Conservation (phyloP, 1,140 invertebrate species). For the Achatina immaculata region DNA sequence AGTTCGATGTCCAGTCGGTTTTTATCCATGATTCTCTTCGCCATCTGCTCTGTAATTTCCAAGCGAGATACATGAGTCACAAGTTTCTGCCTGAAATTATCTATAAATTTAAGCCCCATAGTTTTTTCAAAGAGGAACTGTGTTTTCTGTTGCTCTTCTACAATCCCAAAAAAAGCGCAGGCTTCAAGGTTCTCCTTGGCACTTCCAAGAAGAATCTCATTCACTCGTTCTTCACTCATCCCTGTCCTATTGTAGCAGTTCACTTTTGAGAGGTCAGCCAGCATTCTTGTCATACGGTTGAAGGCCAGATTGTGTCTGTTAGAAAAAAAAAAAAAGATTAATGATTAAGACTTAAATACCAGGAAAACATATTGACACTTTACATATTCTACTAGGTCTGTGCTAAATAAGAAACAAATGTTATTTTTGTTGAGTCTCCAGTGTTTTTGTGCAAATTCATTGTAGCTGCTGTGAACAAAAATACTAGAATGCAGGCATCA, state of each 20-base stretch:
- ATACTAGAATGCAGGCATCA: too few relatives aligned
- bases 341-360: neutral
- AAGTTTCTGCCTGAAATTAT: conserved; percentile 57
- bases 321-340: neutral
- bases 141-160: conserved; percentile 92
- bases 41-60: conserved; percentile 80
- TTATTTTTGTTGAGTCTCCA: too few relatives aligned
- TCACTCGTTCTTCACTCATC: conserved; percentile 77
- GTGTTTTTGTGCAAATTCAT: too few relatives aligned
- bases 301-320: conserved; percentile 89
- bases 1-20: conserved; percentile 94
- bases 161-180: conserved; percentile 97
- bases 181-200: conserved; percentile 94
- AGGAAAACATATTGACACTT: neutral
- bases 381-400: neutral
- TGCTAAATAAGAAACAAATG: neutral
- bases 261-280: conserved; percentile 88
- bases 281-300: conserved; percentile 97
- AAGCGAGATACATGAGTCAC: conserved; percentile 68
- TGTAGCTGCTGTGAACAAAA: too few relatives aligned
- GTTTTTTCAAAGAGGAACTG: conserved; percentile 98
- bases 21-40: conserved; percentile 82
- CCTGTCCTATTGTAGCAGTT: conserved; percentile 93
- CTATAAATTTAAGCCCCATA: conserved; percentile 83
- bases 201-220: conserved; percentile 88